Evolutionary conservation across 1,140 invertebrate species (phyloP).

Genomic region (Platyscapa corneri): DNA sequence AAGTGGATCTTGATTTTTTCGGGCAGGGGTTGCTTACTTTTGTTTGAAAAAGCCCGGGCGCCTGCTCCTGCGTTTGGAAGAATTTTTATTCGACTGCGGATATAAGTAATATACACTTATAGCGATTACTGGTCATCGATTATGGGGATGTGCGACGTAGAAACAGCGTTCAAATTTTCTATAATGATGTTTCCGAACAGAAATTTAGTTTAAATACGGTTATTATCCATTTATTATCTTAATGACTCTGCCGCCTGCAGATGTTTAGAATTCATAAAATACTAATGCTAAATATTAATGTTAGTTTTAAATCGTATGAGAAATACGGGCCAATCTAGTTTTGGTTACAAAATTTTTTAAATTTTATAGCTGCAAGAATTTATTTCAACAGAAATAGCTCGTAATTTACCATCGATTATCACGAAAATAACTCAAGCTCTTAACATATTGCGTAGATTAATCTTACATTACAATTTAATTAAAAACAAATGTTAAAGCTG

Average conservation of each 20-base stretch:
- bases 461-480: no score
- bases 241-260: not conserved
- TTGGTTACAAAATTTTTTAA: no score
- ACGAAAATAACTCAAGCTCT: no score
- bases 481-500: no score
- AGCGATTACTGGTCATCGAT: not conserved
- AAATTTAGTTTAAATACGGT: not conserved
- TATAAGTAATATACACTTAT: not conserved
- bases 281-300: no score
- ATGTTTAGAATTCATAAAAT: not conserved
- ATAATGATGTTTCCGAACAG: not conserved
- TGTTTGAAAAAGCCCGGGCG: not conserved
- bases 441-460: no score
- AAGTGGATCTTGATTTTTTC: conserved; percentile 46
- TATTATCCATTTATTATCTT: not conserved
- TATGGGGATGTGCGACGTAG: not conserved
- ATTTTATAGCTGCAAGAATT: no score
- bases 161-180: conserved; percentile 2
- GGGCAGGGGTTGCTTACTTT: conserved; percentile 14
- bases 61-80: not conserved
- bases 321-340: no score
- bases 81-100: conserved; percentile 6
- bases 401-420: no score
- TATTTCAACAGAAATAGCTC: no score
- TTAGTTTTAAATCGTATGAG: no score